These are phyloP conservation scores for Aurelia aurita complex sp. Pacific DNA, from an alignment of 30 jellyfish, hydroid and myxozoan species.

Conservation along the genomic window DNA sequence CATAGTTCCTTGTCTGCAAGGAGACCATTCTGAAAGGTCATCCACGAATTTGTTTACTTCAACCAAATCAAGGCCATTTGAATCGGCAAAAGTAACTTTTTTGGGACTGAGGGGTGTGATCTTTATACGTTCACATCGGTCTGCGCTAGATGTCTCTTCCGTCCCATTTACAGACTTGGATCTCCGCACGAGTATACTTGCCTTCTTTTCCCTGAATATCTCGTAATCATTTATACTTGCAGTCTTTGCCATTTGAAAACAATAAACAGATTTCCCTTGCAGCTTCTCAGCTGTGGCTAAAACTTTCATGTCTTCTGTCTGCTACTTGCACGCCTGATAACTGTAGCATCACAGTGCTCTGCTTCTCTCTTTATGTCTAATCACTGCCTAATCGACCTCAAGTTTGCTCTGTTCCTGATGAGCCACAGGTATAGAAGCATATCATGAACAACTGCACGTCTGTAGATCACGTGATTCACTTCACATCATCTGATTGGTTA, in stretches of 20 bases:
- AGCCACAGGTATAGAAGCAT: neutral
- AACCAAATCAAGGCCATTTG: slow-evolving; percentile 50
- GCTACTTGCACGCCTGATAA: neutral
- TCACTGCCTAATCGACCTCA: neutral
- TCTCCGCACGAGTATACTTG: slow-evolving; percentile 51
- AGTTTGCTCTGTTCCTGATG: neutral
- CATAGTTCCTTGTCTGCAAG: neutral
- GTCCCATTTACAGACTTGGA: slow-evolving; percentile 63
- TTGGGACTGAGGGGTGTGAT: slow-evolving; percentile 62
- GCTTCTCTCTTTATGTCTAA: neutral
- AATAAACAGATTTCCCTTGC: slow-evolving; percentile 32
- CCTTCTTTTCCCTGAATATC: slow-evolving; percentile 7
- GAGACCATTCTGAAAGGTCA: slow-evolving; percentile 24
- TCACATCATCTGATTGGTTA: slow-evolving; percentile 24
- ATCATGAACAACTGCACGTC: slow-evolving; percentile 34
- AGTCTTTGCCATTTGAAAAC: slow-evolving; percentile 33
- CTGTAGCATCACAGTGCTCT: neutral
- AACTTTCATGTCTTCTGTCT: slow-evolving; percentile 41
- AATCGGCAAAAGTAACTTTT: slow-evolving; percentile 56
- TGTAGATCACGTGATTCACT: slow-evolving; percentile 12
- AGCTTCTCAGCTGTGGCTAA: slow-evolving; percentile 45
- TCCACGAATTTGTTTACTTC: slow-evolving; percentile 51
- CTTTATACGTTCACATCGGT: slow-evolving; percentile 7
- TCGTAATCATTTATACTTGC: slow-evolving; percentile 26
- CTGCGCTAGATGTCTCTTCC: slow-evolving; percentile 4